A percentile compares a stretch with the other conserved stretches of the same genome.
These are phyloP conservation scores for Bettongia penicillata DNA, from an alignment of 2,113 vertebrate genomes.

Conservation along the genomic window DNA sequence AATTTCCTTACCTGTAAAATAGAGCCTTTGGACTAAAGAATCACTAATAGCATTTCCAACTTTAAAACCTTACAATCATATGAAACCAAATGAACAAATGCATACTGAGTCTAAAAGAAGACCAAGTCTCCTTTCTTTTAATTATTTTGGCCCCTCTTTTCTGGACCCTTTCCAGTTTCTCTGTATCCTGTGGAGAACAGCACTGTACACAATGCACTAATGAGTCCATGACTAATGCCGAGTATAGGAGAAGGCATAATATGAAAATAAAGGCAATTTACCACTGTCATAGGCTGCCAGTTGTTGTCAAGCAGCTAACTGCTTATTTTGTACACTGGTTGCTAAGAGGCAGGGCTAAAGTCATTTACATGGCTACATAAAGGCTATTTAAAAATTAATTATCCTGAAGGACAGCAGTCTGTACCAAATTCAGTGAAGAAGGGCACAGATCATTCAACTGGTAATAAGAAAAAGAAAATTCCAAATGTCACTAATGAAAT, in stretches of 20 bases:
- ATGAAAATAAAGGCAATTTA: conserved; percentile 74
- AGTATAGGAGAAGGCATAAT: conserved; percentile 62
- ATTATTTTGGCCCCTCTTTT: conserved; percentile 12
- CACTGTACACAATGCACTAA: conserved; percentile 15
- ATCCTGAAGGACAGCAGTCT: conserved; percentile 72
- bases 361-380: conserved; percentile 74
- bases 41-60: neutral
- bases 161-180: conserved; percentile 16
- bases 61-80: conserved; percentile 35
- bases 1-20: conserved; percentile 26
- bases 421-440: conserved; percentile 51
- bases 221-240: conserved; percentile 46
- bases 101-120: conserved; percentile 30
- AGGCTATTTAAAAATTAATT: conserved; percentile 78
- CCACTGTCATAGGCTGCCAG: conserved; percentile 66
- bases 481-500: conserved; percentile 13
- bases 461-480: conserved; percentile 14
- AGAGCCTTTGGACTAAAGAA: neutral
- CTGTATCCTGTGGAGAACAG: conserved; percentile 7
- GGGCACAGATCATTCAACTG: neutral
- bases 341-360: conserved; percentile 72
- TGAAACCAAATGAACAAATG: conserved; percentile 16
- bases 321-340: conserved; percentile 68
- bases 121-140: conserved; percentile 20
- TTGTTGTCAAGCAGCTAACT: conserved; percentile 74